Evolutionary conservation across 2,888 invertebrate genomes (phyloP).

Genomic region (Rhamnusium bicolor): DNA sequence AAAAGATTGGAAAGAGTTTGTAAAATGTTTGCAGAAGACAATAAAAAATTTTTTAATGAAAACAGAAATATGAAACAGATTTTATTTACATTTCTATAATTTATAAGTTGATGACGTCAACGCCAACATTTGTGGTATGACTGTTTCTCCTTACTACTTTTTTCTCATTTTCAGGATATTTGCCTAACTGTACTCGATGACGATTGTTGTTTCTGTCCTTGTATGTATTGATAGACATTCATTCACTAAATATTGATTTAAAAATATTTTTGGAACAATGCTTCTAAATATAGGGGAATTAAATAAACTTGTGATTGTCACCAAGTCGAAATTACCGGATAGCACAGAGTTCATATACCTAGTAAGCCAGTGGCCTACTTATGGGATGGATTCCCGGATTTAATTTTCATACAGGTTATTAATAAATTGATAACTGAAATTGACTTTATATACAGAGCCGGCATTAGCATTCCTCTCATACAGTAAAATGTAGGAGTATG

Average conservation of each 20-base stretch:
- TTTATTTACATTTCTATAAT: no score
- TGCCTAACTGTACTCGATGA: not conserved
- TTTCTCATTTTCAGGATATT: not conserved
- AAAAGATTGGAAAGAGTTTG: no score
- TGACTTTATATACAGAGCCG: not conserved
- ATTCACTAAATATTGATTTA: conserved; percentile 21
- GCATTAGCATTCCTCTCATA: not conserved
- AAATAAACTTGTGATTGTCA: conserved; percentile 4
- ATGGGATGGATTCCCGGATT: conserved; percentile 11
- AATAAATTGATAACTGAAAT: not conserved
- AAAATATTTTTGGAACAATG: conserved; percentile 19
- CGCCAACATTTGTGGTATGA: no score
- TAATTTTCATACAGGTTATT: not conserved
- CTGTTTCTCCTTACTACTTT: not conserved
- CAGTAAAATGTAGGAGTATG: no score
- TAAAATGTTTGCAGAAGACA: no score
- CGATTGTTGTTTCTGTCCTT: not conserved
- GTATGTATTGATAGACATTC: not conserved
- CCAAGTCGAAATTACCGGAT: not conserved
- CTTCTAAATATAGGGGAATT: conserved; percentile 16
- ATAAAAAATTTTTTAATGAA: no score
- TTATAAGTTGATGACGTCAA: no score
- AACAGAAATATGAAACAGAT: no score
- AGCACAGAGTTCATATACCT: conserved; percentile 15
- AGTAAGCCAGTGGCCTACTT: conserved; percentile 23